phyloP scores from a whole-genome alignment of 2,113 vertebrate genomes.

The Coreoperca whiteheadi region DNA sequence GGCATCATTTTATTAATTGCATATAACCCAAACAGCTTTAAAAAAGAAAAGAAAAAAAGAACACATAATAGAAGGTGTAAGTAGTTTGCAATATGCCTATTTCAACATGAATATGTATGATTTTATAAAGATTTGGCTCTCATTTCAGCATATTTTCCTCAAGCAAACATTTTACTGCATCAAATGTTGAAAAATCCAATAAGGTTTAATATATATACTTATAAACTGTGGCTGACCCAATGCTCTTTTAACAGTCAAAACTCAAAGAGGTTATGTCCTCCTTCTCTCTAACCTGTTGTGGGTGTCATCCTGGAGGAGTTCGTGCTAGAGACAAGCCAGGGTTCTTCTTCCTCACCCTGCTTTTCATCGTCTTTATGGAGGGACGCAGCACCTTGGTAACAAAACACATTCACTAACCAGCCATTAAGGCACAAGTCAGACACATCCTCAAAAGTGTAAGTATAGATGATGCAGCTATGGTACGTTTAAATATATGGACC shows the following conservation, averaged over 20 bases:
- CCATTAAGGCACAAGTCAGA: neutral
- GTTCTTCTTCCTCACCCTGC: constrained; percentile 18
- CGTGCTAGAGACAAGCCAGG: constrained; percentile 5
- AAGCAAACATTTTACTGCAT: neutral
- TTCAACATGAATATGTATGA: neutral
- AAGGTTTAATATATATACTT: neutral
- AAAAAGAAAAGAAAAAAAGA: neutral
- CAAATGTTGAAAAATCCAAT: neutral
- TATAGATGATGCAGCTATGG: neutral
- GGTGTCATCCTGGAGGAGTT: constrained; percentile 19
- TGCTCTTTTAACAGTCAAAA: neutral
- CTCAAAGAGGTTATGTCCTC: neutral
- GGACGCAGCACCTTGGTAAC: constrained; percentile 29
- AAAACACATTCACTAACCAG: constrained; percentile 4
- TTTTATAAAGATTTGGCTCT: neutral
- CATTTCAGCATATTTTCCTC: neutral
- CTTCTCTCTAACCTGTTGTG: constrained; percentile 45
- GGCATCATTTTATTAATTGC: neutral
- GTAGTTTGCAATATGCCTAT: neutral
- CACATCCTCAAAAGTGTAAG: neutral
- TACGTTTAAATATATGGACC: neutral
- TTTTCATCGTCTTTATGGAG: constrained; percentile 40
- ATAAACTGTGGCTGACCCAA: neutral
- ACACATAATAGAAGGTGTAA: neutral
- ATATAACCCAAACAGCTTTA: neutral